Base-by-base conservation (phyloP, 1,140 invertebrate species). In the Zaprionus camerounensis region DNA sequence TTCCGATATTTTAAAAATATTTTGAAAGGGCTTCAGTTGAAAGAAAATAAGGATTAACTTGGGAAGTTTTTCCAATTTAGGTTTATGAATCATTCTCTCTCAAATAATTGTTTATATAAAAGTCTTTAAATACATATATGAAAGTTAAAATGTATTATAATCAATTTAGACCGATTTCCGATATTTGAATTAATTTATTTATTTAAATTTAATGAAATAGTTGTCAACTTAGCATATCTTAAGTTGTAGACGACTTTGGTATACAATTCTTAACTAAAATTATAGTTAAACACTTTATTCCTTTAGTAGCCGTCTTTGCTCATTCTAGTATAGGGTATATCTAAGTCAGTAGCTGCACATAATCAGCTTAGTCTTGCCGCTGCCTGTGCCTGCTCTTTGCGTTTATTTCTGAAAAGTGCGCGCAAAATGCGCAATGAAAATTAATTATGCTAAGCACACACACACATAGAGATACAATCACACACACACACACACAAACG, bases 371-470 rank as follows among this genome's bases (percentile, higher is more conserved):
- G 22, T 24, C 24, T 46, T 17, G n/a, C 41, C 41, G 24, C 11
- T 51, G 46, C 7, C 26, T 31, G 15, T 56, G 53, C 24, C 41
- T 7, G 41, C n/a, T 46, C 41, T 46, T 63, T 36, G 22, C 44
- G 51, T 81, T 86, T 78, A 76, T 82, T 82, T 82, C 73, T 22
- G 36, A 85, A 79, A 70, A 76, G 61, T 79, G 68, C 53, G 64
- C 71, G 67, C 17, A n/a, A 76, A 87, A 87, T 87, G 76, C 69
- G 41, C 57, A 71, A 63, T 67, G 80, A 80, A 86, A 86, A 87
- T 88, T 80, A 83, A 87, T 88, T 83, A 88, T 78, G 77, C 76
- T 73, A 66, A 78, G 44, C 78, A 74, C 65, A 63, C 64, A 63
- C 64, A 26, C 22, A 70, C 41, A 44, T 2, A 22, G 20, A 22